phyloP scores from a whole-genome alignment of 2,113 vertebrate genomes.

The Pitta sordida region DNA sequence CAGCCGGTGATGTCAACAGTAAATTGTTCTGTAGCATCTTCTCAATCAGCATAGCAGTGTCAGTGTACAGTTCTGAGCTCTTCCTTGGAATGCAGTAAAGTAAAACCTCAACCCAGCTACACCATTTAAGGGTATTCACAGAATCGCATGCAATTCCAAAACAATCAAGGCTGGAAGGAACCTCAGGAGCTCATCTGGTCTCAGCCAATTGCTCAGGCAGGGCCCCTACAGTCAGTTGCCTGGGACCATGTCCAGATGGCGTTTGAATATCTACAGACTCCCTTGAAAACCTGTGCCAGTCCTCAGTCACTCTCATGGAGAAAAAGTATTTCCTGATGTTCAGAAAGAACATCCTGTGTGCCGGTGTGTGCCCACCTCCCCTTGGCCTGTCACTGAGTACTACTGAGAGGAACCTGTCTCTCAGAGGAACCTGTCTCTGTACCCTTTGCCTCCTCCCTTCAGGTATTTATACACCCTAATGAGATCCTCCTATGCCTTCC shows the following conservation, averaged over 20 bases:
- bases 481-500: background rate
- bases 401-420: background rate
- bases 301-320: background rate
- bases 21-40: background rate
- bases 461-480: background rate
- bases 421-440: background rate
- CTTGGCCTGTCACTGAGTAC: background rate
- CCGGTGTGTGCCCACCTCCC: background rate
- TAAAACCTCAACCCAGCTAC: background rate
- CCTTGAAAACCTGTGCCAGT: background rate
- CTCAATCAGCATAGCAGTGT: background rate
- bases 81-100: background rate
- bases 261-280: background rate
- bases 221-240: fast-evolving
- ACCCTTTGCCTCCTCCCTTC: background rate
- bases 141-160: background rate
- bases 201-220: background rate
- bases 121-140: background rate
- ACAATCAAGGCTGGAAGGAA: background rate
- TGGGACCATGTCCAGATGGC: fast-evolving
- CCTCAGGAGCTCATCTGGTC: background rate
- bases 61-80: background rate
- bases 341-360: background rate
- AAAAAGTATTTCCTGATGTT: background rate
- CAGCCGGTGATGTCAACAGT: background rate